A percentile compares a stretch with the other conserved stretches of the same genome.
Evolutionary conservation across 2,113 vertebrate genomes (phyloP).

Genomic region (Syrmaticus mikado): DNA sequence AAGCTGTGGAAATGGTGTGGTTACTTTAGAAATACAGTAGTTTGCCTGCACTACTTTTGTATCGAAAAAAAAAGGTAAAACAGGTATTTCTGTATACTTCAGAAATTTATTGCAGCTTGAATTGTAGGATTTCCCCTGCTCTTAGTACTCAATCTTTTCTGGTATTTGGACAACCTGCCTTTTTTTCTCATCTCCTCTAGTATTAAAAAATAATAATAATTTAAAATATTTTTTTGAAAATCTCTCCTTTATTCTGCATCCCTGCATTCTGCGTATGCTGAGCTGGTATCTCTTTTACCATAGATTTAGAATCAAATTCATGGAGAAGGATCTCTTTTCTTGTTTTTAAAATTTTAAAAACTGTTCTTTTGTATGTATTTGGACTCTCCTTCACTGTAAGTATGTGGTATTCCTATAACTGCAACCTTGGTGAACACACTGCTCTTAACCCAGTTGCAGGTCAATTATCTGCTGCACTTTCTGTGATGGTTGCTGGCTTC

Average conservation of each 20-base stretch:
- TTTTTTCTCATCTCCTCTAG: fast-evolving
- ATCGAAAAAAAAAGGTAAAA: neutral
- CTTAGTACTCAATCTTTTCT: neutral
- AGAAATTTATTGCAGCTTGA: neutral
- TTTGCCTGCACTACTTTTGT: neutral
- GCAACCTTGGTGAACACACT: neutral
- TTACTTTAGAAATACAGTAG: neutral
- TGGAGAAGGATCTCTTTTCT: neutral
- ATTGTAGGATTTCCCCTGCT: neutral
- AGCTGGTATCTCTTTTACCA: neutral
- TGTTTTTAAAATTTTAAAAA: neutral
- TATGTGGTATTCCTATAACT: fast-evolving
- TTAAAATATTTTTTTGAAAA: neutral
- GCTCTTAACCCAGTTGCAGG: conserved; percentile 81
- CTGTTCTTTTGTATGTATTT: neutral
- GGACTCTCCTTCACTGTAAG: neutral
- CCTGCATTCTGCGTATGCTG: neutral
- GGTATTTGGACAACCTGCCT: neutral
- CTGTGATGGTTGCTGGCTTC: conserved; percentile 85
- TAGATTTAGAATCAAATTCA: neutral
- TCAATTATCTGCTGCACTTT: conserved; percentile 82
- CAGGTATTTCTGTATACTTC: fast-evolving
- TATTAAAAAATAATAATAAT: neutral
- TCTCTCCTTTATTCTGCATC: neutral
- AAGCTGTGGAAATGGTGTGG: neutral